These are phyloP conservation scores for Syritta pipiens DNA, from an alignment of 2,888 invertebrate genomes.

Conservation along the genomic window DNA sequence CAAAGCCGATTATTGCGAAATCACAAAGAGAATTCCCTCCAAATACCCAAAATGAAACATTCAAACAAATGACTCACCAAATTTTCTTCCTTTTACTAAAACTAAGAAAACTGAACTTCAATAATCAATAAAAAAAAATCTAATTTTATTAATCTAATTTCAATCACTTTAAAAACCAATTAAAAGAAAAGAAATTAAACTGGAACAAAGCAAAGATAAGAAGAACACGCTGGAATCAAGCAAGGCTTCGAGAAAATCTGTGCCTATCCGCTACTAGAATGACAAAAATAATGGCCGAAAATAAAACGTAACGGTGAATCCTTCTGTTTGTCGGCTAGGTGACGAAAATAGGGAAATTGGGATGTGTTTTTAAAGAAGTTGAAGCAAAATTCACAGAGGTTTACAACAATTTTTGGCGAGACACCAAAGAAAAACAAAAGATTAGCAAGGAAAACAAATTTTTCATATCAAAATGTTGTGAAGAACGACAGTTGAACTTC, in stretches of 20 bases:
- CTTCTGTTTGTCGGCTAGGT: not conserved
- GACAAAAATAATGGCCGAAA: conserved; percentile 12
- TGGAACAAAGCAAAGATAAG: not conserved
- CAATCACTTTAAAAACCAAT: not conserved
- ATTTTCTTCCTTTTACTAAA: too few relatives aligned
- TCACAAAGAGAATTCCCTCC: too few relatives aligned
- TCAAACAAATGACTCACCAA: conserved; percentile 7
- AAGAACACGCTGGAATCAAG: not conserved
- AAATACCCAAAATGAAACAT: too few relatives aligned
- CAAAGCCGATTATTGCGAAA: too few relatives aligned
- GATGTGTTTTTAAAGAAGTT: not conserved
- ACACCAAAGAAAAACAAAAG: not conserved
- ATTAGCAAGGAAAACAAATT: not conserved
- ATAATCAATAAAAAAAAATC: too few relatives aligned
- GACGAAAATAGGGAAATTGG: not conserved
- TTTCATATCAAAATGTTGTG: too few relatives aligned
- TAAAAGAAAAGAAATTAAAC: not conserved
- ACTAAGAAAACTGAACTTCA: too few relatives aligned
- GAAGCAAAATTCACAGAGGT: too few relatives aligned
- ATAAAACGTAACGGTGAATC: conserved; percentile 2
- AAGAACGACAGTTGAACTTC: too few relatives aligned
- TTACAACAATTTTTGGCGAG: too few relatives aligned
- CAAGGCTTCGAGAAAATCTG: not conserved
- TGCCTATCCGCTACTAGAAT: not conserved
- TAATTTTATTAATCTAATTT: too few relatives aligned